A percentile compares a stretch with the other conserved stretches of the same genome.
Evolutionary conservation across 2,888 invertebrate genomes (phyloP).

Genomic region (Apodemia hepburni): DNA sequence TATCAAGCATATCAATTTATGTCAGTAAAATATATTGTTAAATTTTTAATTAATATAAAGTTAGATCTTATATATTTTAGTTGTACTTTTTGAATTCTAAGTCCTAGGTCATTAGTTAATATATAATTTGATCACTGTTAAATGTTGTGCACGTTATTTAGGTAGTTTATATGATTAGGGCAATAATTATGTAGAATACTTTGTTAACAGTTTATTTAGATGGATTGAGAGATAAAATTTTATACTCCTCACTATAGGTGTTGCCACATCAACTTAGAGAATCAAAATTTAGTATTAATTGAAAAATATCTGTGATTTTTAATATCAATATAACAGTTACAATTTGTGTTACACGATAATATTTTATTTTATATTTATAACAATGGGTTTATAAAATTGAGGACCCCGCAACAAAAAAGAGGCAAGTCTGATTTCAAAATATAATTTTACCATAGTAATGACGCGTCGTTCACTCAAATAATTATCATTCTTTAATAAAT

Average conservation of each 20-base stretch:
- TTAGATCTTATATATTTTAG: constrained; percentile 54
- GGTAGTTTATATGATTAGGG: constrained; percentile 64
- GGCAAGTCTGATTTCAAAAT: too few relatives aligned
- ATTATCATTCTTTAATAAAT: too few relatives aligned
- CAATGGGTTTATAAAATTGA: background rate
- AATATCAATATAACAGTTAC: background rate
- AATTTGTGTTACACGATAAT: background rate
- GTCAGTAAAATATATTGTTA: constrained; percentile 43
- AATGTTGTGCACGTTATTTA: constrained; percentile 77
- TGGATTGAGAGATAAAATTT: background rate
- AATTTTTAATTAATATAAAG: constrained; percentile 47
- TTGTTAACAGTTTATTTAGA: constrained; percentile 18
- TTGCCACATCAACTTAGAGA: constrained; percentile 1
- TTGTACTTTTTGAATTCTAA: constrained; percentile 47
- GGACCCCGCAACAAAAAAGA: too few relatives aligned
- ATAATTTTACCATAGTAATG: too few relatives aligned
- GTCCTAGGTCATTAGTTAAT: constrained; percentile 58
- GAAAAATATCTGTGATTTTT: constrained; percentile 12
- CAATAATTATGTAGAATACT: constrained; percentile 56
- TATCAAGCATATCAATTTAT: constrained; percentile 72
- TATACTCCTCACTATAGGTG: background rate
- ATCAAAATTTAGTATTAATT: background rate
- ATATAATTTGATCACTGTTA: constrained; percentile 78
- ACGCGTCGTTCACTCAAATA: too few relatives aligned
- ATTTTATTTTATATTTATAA: background rate